A percentile compares a stretch with the other conserved stretches of the same genome.
phyloP scores from a whole-genome alignment of 2,113 vertebrate genomes.

The Pundamilia nyererei region DNA sequence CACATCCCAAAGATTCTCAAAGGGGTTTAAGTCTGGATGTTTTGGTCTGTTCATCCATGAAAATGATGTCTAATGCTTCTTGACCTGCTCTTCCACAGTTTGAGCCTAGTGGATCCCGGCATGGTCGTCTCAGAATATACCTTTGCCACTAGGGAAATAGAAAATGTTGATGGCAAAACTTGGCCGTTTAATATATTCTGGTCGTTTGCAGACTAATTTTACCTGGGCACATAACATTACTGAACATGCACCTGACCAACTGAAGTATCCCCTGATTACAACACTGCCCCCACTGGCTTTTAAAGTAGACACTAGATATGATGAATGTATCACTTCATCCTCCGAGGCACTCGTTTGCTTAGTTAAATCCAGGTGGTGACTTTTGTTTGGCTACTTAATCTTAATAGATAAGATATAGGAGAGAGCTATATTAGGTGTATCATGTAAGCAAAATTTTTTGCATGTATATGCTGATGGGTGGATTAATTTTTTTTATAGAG shows the following conservation, averaged over 20 bases:
- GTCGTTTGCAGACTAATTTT: neutral
- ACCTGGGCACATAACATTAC: neutral
- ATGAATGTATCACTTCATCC: neutral
- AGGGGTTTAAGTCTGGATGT: neutral
- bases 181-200: neutral
- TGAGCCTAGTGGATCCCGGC: neutral
- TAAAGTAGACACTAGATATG: neutral
- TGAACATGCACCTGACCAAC: neutral
- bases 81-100: neutral
- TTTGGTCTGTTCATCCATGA: neutral
- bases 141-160: neutral
- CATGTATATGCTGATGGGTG: neutral
- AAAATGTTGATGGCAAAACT: neutral
- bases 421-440: too few relatives aligned
- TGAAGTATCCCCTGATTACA: neutral
- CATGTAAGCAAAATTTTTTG: neutral
- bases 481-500: neutral
- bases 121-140: neutral
- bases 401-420: neutral
- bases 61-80: neutral
- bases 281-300: neutral
- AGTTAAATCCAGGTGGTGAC: neutral
- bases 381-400: neutral
- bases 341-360: neutral
- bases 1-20: neutral